Evolutionary conservation across 2,888 invertebrate genomes (phyloP), one percentile per base, ranked within the genome.

Genomic region (Trichopoda pennipes): DNA sequence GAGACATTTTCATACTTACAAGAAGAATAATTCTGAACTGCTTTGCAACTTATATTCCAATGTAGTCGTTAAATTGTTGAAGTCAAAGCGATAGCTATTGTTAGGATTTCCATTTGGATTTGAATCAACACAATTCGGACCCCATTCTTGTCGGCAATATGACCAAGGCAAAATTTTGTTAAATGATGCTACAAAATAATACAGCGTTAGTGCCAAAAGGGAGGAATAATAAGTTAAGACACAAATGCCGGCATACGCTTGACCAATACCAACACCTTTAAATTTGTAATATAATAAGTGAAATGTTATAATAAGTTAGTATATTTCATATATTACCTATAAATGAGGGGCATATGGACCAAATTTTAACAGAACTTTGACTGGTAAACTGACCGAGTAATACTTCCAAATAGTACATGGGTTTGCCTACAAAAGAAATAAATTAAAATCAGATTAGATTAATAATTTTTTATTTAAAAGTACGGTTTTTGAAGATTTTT

Each of bases 321-420:
- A 9, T 9, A 32, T 47, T 9, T 63, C 14, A 17, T 23, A 14
- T 42, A 47, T 85, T 88, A 96, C 96, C 96, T 94, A 95, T 95
- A 90, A 97, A 94, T 0, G 95, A 93, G 0, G 97, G 97, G 14
- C 92, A 90, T 12, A 93, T 85, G 0, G 92, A 88, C 93, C 93
- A 93, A 23, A 96, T 93, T 89, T 94, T 95, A 1, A 96, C 94
- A 12, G 95, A 95, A 73, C 97, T 96, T 87, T 94, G 93, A 69
- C 95, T 94, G 76, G 95, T 94, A 88, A 97, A 97, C 89, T 97
- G 97, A 16, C 97, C 97, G 10, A 97, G 89, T 2, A 94, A 92
- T 91, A 96, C 94, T 91, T 97, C 97, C 87, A 97, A 91, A 88
- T 95, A 96, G 89, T 97, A 97, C 92, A 97, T 93, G 0, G 96